Percentiles rank a stretch among this genome's conserved stretches.
Evolutionary conservation across 2,797 vertebrate genomes (phyloP).

Genomic region (Peromyscus nudipes): DNA sequence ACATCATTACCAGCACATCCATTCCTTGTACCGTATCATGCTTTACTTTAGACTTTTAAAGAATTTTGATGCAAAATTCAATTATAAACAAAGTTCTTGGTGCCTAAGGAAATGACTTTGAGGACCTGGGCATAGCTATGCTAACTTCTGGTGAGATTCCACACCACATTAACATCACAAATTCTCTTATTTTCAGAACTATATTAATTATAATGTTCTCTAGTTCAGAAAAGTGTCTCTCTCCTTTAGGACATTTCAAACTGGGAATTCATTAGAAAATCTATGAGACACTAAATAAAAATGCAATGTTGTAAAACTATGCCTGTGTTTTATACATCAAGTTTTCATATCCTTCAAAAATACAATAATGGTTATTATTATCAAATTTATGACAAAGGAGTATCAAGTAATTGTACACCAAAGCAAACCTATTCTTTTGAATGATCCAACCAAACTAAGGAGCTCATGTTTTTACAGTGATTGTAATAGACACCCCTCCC

Average conservation of each 20-base stretch:
- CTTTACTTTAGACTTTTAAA: slow-evolving; percentile 30
- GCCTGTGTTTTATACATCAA: neutral
- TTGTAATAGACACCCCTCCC: neutral
- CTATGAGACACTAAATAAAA: neutral
- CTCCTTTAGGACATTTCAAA: neutral
- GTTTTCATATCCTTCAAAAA: slow-evolving; percentile 3
- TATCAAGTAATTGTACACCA: slow-evolving; percentile 18
- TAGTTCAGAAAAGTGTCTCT: neutral
- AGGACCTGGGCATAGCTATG: neutral
- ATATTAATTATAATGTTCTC: neutral
- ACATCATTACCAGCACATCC: neutral
- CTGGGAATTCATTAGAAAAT: slow-evolving; percentile 5
- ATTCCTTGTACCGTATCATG: neutral
- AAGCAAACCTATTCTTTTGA: neutral
- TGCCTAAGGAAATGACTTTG: neutral
- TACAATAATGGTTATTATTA: neutral
- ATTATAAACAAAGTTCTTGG: slow-evolving; percentile 37
- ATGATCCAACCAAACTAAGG: neutral
- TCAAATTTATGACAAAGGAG: neutral
- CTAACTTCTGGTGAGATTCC: neutral
- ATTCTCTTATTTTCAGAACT: neutral
- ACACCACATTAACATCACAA: neutral
- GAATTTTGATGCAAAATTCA: neutral
- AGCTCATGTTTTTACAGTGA: neutral
- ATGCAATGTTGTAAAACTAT: neutral